phyloP scores from a whole-genome alignment of 1,140 invertebrate genomes.

The Akabosia matsudoensis region DNA sequence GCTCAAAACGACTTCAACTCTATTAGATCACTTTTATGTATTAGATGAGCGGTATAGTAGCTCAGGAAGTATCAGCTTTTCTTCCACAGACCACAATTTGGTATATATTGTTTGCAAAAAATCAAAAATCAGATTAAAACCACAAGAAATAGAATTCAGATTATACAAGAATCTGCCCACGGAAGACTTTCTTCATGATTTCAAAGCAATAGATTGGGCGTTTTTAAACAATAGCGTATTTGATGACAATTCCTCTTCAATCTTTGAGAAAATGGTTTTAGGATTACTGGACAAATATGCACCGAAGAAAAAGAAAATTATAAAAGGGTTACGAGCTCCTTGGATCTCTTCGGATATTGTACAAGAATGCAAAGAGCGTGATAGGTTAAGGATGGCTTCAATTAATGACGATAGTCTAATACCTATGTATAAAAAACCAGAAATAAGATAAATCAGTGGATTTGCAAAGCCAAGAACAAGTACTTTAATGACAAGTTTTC shows the following conservation, averaged over 20 bases:
- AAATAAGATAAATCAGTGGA: background rate
- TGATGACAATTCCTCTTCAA: background rate
- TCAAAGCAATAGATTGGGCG: background rate
- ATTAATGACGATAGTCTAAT: background rate
- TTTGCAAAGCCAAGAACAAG: background rate
- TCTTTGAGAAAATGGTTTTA: background rate
- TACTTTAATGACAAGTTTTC: background rate
- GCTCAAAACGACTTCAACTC: background rate
- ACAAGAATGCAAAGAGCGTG: background rate
- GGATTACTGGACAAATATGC: background rate
- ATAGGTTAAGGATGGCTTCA: background rate
- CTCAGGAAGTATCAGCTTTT: background rate
- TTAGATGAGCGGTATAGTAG: background rate
- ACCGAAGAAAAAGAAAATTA: background rate
- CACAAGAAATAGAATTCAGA: background rate
- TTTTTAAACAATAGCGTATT: background rate
- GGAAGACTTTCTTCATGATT: background rate
- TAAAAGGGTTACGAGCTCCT: background rate
- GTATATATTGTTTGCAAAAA: background rate
- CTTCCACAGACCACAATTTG: background rate
- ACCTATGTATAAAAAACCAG: background rate
- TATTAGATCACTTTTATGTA: conserved; percentile 5
- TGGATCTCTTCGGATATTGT: background rate
- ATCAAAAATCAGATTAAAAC: background rate
- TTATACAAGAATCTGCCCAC: background rate